A percentile compares a stretch with the other conserved stretches of the same genome.
These are phyloP conservation scores for Lasioglossum vierecki DNA, from an alignment of 2,888 invertebrate species.

Conservation along the genomic window DNA sequence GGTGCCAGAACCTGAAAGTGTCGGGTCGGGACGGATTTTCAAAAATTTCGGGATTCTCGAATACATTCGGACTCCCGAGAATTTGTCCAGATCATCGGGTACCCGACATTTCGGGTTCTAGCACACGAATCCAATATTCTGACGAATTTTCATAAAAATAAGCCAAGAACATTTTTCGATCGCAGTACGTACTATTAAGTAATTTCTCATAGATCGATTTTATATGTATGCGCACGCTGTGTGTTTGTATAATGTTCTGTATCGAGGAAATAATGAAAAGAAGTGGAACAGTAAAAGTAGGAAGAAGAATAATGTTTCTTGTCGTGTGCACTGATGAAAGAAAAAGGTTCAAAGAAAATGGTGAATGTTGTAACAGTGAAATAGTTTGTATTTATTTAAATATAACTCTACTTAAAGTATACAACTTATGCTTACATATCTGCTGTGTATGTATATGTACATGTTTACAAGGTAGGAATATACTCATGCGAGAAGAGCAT, in stretches of 20 bases:
- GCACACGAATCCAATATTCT: conserved; percentile 6
- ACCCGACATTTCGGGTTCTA: not conserved
- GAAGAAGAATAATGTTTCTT: not conserved
- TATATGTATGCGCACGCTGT: not conserved
- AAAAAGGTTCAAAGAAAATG: conserved; percentile 3
- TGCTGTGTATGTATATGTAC: conserved; percentile 4
- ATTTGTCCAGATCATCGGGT: not conserved
- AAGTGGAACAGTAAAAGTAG: not conserved
- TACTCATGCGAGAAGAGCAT: conserved; percentile 57
- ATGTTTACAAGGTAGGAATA: not conserved
- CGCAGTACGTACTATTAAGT: not conserved
- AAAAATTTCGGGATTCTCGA: not conserved
- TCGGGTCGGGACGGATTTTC: not conserved
- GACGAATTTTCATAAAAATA: conserved; percentile 82
- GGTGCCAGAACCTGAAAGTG: not conserved
- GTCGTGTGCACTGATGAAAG: not conserved
- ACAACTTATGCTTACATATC: not conserved
- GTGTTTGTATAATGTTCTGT: not conserved
- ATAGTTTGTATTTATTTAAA: not conserved
- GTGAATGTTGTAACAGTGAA: not conserved
- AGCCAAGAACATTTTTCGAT: conserved; percentile 73
- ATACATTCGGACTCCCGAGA: not conserved
- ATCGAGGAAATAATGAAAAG: not conserved
- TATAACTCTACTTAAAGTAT: not conserved
- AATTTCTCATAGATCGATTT: not conserved